phyloP scores from a whole-genome alignment of 2,797 vertebrate species.

The Rallus crepitans region DNA sequence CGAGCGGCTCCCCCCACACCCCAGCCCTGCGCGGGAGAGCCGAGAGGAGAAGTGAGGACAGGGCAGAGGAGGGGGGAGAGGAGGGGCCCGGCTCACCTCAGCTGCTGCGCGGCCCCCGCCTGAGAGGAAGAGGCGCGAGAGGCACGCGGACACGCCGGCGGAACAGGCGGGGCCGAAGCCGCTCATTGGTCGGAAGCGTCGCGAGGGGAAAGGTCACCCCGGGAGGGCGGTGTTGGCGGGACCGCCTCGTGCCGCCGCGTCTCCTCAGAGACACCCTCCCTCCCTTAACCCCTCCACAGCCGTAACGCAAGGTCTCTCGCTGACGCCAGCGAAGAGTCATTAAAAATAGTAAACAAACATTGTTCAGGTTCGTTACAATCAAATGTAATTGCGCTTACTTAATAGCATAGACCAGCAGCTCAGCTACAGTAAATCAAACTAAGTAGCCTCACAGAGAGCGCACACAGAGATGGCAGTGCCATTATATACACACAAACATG shows the following conservation, averaged over 20 bases:
- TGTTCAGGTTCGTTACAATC: too few species aligned
- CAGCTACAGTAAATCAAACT: too few species aligned
- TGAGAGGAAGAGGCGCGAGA: not conserved
- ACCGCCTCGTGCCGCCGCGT: not conserved
- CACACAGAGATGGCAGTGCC: not conserved
- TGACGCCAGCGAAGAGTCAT: not conserved
- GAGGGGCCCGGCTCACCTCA: not conserved
- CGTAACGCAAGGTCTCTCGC: too few species aligned
- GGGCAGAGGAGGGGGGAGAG: too few species aligned
- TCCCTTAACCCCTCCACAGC: not conserved
- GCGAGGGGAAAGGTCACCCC: conserved; percentile 35
- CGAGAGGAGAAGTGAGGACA: too few species aligned
- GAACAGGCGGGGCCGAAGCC: conserved; percentile 49
- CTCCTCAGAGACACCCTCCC: not conserved
- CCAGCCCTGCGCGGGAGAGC: too few species aligned
- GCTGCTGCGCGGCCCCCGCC: not conserved
- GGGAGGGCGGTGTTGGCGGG: not conserved
- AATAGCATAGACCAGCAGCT: too few species aligned
- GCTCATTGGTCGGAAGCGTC: conserved; percentile 14
- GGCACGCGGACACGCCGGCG: conserved; percentile 51
- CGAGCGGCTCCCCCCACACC: too few species aligned
- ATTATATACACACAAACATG: not conserved
- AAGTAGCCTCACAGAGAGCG: not conserved
- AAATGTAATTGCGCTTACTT: not conserved
- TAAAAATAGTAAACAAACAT: not conserved